These are phyloP conservation scores for Anguilla marmorata DNA, from an alignment of 2,797 vertebrate species.

Conservation along the genomic window DNA sequence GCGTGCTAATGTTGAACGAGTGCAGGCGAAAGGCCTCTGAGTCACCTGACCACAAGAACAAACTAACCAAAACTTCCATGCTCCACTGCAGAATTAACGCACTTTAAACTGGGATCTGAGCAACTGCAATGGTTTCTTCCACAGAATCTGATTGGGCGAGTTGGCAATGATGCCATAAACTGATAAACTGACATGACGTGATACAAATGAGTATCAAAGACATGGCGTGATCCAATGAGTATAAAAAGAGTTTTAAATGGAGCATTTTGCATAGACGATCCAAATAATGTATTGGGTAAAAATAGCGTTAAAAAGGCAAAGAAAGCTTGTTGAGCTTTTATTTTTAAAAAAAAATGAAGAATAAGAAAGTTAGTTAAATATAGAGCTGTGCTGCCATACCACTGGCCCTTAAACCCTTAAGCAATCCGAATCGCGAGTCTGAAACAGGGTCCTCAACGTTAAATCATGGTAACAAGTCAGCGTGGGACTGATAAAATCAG, in stretches of 20 bases:
- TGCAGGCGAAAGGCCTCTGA: neutral
- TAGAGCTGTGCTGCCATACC: neutral
- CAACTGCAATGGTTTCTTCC: too few species aligned
- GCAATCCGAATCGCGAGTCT: neutral
- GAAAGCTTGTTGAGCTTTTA: neutral
- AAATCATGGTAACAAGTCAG: neutral
- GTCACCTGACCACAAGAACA: neutral
- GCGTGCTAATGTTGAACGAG: neutral
- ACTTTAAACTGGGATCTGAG: constrained; percentile 18
- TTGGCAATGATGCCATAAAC: neutral
- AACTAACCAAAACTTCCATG: neutral
- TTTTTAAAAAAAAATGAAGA: neutral
- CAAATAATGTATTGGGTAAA: neutral
- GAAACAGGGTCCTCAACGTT: neutral
- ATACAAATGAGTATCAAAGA: neutral
- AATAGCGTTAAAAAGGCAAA: neutral
- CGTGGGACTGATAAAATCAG: neutral
- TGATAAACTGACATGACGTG: neutral
- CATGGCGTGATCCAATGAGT: neutral
- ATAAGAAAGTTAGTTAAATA: neutral
- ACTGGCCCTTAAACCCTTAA: neutral
- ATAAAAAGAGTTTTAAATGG: neutral
- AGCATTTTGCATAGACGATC: neutral
- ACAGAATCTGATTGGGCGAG: neutral
- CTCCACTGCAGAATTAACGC: constrained; percentile 17